Percentiles rank a stretch among this genome's conserved stretches.
phyloP scores from a whole-genome alignment of 2,113 vertebrate species.

The Pardalotus punctatus region DNA sequence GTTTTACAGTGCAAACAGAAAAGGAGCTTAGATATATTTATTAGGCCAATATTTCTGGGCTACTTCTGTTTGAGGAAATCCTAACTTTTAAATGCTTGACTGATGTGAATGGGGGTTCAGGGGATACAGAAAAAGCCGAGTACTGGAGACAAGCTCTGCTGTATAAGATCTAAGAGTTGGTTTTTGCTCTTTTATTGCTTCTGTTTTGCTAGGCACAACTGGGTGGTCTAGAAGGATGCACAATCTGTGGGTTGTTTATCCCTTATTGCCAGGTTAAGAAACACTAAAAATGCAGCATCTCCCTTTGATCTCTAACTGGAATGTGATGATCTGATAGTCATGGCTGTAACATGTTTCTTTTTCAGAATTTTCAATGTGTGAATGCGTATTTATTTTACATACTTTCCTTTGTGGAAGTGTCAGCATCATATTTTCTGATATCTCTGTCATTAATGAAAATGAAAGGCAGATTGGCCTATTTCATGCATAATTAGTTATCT shows the following conservation, averaged over 20 bases:
- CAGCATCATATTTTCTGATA: constrained; percentile 16
- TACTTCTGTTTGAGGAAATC: neutral
- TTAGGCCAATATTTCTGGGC: neutral
- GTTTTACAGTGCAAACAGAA: neutral
- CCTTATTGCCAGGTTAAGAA: neutral
- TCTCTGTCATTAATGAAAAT: constrained; percentile 65
- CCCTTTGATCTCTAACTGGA: neutral
- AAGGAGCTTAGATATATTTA: neutral
- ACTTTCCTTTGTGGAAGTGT: constrained; percentile 5
- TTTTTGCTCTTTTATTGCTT: neutral
- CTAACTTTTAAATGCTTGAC: neutral
- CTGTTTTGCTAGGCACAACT: neutral
- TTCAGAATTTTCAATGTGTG: constrained; percentile 1
- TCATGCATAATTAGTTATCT: constrained; percentile 56
- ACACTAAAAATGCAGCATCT: neutral
- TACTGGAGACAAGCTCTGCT: neutral
- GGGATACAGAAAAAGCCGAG: neutral
- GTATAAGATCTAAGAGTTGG: neutral
- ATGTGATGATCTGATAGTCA: neutral
- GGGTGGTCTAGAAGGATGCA: neutral
- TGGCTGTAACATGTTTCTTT: neutral
- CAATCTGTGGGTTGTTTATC: neutral
- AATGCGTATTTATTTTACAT: neutral
- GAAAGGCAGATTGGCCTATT: constrained; percentile 53
- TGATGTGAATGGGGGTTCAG: neutral